phyloP scores from a whole-genome alignment of 2,113 vertebrate species.

The Tretioscincus oriximinensis region DNA sequence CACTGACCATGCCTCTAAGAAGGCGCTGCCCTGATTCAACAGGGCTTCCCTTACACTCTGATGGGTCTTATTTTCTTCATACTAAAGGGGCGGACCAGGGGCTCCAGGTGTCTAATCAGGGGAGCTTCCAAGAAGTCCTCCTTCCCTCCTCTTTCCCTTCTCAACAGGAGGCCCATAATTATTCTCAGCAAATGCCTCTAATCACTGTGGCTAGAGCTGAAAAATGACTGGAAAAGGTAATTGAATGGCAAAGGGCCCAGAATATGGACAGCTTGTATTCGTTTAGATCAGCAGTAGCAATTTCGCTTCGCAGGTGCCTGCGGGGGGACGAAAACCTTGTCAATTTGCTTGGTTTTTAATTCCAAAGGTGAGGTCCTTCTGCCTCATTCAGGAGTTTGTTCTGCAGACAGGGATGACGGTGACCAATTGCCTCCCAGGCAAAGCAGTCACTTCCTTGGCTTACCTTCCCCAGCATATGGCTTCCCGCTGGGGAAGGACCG shows the following conservation, averaged over 20 bases:
- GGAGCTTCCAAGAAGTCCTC: neutral
- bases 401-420: neutral
- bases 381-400: slow-evolving; percentile 12
- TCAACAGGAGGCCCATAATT: slow-evolving; percentile 1
- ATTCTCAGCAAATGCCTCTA: slow-evolving; percentile 24
- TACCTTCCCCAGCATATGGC: slow-evolving; percentile 1
- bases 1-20: too few species aligned
- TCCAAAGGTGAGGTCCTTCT: slow-evolving; percentile 8
- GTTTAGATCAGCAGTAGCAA: slow-evolving; percentile 20
- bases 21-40: too few species aligned
- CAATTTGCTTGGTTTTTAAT: slow-evolving; percentile 15
- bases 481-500: neutral
- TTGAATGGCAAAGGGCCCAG: slow-evolving; percentile 24
- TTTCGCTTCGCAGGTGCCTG: slow-evolving; percentile 1
- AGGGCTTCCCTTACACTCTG: too few species aligned
- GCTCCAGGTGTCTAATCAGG: neutral
- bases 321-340: neutral
- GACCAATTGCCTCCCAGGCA: slow-evolving; percentile 1
- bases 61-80: neutral
- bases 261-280: neutral
- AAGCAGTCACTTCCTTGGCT: slow-evolving; percentile 13
- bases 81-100: neutral
- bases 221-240: slow-evolving; percentile 19
- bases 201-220: neutral
- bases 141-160: too few species aligned